Percentiles rank a stretch among this genome's conserved stretches.
Conservation (phyloP, 2,797 vertebrate species). For the Gymnocypris eckloni region DNA sequence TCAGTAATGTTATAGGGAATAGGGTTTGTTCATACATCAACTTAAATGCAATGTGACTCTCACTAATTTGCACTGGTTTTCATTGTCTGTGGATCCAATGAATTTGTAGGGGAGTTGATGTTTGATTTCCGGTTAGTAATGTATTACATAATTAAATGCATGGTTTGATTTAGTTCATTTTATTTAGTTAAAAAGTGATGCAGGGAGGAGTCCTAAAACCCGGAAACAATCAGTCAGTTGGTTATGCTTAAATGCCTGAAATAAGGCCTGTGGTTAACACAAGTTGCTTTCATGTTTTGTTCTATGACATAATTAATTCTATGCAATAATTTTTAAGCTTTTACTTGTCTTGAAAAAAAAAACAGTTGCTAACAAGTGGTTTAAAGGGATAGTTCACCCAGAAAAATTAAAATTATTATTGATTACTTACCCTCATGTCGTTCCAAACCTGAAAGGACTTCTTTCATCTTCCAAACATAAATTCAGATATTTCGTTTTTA, state of each 20-base stretch:
- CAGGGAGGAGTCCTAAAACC: neutral
- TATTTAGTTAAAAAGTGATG: neutral
- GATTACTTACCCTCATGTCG: too few species aligned
- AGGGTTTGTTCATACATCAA: neutral
- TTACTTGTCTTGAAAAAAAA: neutral
- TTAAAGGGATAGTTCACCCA: too few species aligned
- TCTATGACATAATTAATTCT: neutral
- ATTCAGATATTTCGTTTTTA: too few species aligned
- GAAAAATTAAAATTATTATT: too few species aligned
- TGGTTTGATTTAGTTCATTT: neutral
- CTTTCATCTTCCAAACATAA: too few species aligned
- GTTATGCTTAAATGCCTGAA: neutral
- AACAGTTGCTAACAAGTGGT: too few species aligned
- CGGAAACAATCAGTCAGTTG: neutral
- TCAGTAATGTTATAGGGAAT: conserved; percentile 1
- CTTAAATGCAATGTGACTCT: neutral
- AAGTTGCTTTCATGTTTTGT: neutral
- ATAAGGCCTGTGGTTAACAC: neutral
- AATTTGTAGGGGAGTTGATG: too few species aligned
- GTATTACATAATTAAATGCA: neutral
- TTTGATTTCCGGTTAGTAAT: neutral
- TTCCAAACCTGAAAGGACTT: too few species aligned
- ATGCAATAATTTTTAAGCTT: neutral
- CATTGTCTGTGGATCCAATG: neutral
- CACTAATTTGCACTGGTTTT: neutral